These are phyloP conservation scores for Hydrozoanthus tunicans DNA, from an alignment of 64 coral and sea anemone species.

Conservation along the genomic window DNA sequence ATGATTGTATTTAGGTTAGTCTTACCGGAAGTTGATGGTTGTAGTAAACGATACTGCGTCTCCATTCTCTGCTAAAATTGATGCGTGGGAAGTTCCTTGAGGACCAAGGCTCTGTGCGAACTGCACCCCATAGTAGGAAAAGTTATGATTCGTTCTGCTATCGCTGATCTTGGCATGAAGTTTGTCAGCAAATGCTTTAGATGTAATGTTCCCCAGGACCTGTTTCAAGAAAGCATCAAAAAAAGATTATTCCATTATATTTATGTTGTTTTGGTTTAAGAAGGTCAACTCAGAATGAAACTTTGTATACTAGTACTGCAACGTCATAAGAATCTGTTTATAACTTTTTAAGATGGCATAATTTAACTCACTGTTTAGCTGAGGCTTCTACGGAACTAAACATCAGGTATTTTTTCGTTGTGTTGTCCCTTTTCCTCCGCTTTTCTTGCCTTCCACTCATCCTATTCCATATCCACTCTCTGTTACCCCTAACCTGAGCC, in stretches of 20 bases:
- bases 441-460: no score
- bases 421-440: no score
- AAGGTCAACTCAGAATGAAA: not conserved
- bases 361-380: no score
- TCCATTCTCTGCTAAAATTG: constrained; percentile 52
- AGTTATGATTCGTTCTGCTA: constrained; percentile 10
- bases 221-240: not conserved
- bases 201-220: constrained; percentile 11
- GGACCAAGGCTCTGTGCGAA: constrained; percentile 34
- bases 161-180: constrained; percentile 34
- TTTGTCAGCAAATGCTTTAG: constrained; percentile 10
- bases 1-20: not conserved
- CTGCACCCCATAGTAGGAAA: not conserved
- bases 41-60: constrained; percentile 53
- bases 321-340: no score
- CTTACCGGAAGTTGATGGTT: constrained; percentile 60
- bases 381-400: no score
- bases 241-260: not conserved
- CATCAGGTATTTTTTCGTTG: no score
- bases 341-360: no score
- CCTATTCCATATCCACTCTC: no score
- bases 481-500: no score
- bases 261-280: not conserved
- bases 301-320: no score
- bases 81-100: constrained; percentile 43